Evolutionary conservation across 2,888 invertebrate species (phyloP), one percentile per base, ranked within the genome.

Genomic region (Cephus sareptanus): DNA sequence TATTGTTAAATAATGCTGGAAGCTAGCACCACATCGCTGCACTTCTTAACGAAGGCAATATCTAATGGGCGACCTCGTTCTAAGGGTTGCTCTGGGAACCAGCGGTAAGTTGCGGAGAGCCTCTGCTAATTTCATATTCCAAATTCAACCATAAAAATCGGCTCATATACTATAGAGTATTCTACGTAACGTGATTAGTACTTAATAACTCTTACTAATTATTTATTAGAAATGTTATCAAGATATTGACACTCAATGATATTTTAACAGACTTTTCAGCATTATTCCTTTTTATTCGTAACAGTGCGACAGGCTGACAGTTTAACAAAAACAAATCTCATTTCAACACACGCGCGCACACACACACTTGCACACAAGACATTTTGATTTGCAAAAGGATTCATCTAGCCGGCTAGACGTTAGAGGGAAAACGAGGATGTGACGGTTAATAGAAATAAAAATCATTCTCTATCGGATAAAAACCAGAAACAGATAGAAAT

Each of bases 241-340:
- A 23, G 56, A 56, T 23, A 23, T 56, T 23, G 56, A 23, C 56
- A 15, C 23, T 23, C 2, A 56, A 56, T 56, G 56, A 56, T 15
- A 56, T 23, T 9, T 56, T 23, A 23, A 56, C 3, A 40, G 23
- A 56, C 23, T 56, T 85, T 73, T 76, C 12, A 81, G 77, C 79
- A 81, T 83, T 81, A 77, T 80, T 76, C 80, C 80, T 76, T 84
- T 82, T 84, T 84, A 82, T 83, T 82, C 73, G 73, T 82, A 84
- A 84, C 82, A 84, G 84, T 84, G 84, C 84, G 81, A 83, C 81
- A 85, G 83, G 83, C 83, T 82, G 83, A 83, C 81, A 75, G 79
- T 81, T 81, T 84, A 81, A 80, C 79, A 81, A 83, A 83, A 81
- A 76, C 80, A 82, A 80, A 81, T 79, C 82, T 77, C 79, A 79